Conservation (phyloP, 2,113 vertebrate species). For the Tachuris rubrigastra region DNA sequence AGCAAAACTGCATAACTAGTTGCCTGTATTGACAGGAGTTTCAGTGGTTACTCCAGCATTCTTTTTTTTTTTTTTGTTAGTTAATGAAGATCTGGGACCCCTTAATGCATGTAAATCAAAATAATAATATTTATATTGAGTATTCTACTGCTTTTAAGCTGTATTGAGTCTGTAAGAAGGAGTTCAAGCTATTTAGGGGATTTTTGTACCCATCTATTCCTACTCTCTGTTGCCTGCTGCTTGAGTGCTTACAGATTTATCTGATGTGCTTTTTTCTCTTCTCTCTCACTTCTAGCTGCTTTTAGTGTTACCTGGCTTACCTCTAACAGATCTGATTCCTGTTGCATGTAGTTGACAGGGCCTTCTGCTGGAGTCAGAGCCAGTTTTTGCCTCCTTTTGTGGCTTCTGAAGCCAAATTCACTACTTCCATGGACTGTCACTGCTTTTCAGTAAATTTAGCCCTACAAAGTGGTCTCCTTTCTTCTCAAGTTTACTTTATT, state of each 20-base stretch:
- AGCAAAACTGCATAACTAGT: neutral
- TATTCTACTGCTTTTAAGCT: neutral
- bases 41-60: neutral
- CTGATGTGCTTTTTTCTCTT: neutral
- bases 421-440: neutral
- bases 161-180: neutral
- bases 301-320: neutral
- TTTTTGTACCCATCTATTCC: neutral
- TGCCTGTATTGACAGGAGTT: neutral
- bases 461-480: neutral
- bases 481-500: neutral
- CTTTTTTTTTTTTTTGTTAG: neutral
- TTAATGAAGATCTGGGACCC: neutral
- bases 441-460: neutral
- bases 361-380: neutral
- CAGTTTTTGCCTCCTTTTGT: neutral
- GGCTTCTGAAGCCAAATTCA: neutral
- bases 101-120: neutral
- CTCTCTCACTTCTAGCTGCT: neutral
- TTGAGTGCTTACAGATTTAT: neutral
- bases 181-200: neutral
- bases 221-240: neutral
- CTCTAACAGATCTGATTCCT: neutral
- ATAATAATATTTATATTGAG: neutral
- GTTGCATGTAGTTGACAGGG: neutral